A percentile compares a stretch with the other conserved stretches of the same genome.
Conservation (phyloP, 2,113 vertebrate species). For the Pseudorectes ferrugineus region DNA sequence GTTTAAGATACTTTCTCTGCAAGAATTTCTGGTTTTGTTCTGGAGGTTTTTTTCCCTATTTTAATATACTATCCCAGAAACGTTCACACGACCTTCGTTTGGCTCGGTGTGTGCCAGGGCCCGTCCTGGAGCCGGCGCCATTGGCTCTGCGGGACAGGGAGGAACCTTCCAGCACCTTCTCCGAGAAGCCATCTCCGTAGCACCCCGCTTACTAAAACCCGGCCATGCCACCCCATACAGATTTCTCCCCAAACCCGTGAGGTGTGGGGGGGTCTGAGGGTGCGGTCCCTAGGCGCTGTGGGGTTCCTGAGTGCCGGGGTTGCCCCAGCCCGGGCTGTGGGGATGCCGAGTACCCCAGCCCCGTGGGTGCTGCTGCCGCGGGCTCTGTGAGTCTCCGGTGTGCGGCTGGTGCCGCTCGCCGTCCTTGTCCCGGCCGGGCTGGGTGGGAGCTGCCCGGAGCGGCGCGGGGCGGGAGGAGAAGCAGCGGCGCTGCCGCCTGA, state of each 20-base stretch:
- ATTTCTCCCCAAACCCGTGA: neutral
- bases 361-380: too few species aligned
- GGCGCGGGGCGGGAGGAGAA: too few species aligned
- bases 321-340: neutral
- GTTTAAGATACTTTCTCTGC: rapidly evolving
- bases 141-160: too few species aligned
- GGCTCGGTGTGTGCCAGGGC: too few species aligned
- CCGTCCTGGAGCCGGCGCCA: neutral
- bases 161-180: neutral
- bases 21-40: too few species aligned
- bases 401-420: neutral
- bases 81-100: rapidly evolving
- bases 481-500: neutral
- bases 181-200: neutral
- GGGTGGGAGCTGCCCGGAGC: neutral
- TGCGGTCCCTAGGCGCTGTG: neutral
- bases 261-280: neutral
- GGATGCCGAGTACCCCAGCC: too few species aligned
- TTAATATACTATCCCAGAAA: rapidly evolving
- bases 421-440: too few species aligned
- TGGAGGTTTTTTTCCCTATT: rapidly evolving
- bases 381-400: rapidly evolving
- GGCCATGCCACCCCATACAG: neutral
- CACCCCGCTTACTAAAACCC: neutral
- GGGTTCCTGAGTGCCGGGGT: too few species aligned